These are phyloP conservation scores for Caenorhabditis inopinata DNA, from an alignment of 1,140 invertebrate genomes.

Conservation along the genomic window DNA sequence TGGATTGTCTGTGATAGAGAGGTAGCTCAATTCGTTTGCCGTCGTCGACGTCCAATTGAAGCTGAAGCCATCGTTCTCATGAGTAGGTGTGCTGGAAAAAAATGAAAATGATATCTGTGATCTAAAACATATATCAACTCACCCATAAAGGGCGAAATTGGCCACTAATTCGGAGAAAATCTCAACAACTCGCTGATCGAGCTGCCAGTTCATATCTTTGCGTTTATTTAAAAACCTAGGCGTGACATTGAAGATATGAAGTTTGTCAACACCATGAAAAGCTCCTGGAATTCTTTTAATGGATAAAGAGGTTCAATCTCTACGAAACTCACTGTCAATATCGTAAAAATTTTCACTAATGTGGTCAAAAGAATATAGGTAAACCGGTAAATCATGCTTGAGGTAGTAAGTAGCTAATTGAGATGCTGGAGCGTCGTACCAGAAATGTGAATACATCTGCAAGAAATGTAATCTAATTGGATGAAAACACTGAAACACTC, in stretches of 20 bases:
- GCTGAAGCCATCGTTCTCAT: constrained; percentile 56
- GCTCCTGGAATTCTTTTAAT: constrained; percentile 52
- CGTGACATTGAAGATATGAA: constrained; percentile 65
- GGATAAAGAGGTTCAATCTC: neutral
- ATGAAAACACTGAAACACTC: neutral
- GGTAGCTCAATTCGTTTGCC: constrained; percentile 56
- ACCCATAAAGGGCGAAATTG: constrained; percentile 60
- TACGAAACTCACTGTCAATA: constrained; percentile 47
- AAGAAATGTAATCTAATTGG: neutral
- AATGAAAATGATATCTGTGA: neutral
- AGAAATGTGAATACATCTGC: constrained; percentile 66
- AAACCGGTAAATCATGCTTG: constrained; percentile 61
- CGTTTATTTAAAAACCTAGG: constrained; percentile 59
- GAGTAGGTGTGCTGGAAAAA: constrained; percentile 60
- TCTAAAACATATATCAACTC: neutral
- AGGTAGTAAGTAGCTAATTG: constrained; percentile 60
- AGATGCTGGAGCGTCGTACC: constrained; percentile 64
- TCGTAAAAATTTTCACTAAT: constrained; percentile 65
- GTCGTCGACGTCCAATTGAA: constrained; percentile 64
- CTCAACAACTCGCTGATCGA: constrained; percentile 63
- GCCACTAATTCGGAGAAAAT: constrained; percentile 64
- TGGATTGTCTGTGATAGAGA: constrained; percentile 64
- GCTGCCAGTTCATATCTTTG: constrained; percentile 64
- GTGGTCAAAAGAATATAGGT: constrained; percentile 65
- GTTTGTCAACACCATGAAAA: constrained; percentile 64